These are phyloP conservation scores for Acholoe squamosa DNA, from an alignment of 2,888 invertebrate genomes.

Conservation along the genomic window DNA sequence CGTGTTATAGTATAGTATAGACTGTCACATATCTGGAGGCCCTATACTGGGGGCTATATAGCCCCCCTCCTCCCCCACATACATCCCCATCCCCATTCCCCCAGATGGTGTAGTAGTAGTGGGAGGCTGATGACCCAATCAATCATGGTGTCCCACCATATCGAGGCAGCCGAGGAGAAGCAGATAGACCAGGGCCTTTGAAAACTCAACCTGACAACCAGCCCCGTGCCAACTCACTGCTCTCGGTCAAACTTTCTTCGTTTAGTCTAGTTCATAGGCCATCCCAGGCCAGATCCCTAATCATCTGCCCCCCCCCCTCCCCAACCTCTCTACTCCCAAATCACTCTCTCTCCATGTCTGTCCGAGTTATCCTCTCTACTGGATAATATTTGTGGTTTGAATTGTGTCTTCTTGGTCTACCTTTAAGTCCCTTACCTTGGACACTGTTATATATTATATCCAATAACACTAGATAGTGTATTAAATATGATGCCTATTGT, in stretches of 20 bases:
- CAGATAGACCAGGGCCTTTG: conserved; percentile 39
- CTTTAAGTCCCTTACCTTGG: too few species aligned
- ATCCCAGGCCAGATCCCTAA: conserved; percentile 1
- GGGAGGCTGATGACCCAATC: conserved; percentile 34
- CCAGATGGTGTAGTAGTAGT: conserved; percentile 16
- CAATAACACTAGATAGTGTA: too few species aligned
- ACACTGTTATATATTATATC: too few species aligned
- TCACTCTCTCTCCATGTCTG: too few species aligned
- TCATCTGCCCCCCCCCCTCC: background rate
- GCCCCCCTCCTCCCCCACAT: background rate
- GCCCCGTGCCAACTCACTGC: background rate
- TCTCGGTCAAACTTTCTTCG: background rate
- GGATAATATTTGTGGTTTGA: too few species aligned
- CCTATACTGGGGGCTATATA: background rate
- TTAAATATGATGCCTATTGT: too few species aligned
- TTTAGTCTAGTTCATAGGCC: background rate
- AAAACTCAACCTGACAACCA: conserved; percentile 22
- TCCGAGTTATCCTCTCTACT: too few species aligned
- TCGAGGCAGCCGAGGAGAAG: conserved; percentile 25
- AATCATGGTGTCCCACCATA: background rate
- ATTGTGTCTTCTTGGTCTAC: too few species aligned
- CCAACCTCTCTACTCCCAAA: too few species aligned
- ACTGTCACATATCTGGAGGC: background rate
- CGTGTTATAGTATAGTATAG: background rate
- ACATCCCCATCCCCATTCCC: background rate